Evolutionary conservation across 2,888 invertebrate genomes (phyloP).

Genomic region (Euspilapteryx auroguttella): DNA sequence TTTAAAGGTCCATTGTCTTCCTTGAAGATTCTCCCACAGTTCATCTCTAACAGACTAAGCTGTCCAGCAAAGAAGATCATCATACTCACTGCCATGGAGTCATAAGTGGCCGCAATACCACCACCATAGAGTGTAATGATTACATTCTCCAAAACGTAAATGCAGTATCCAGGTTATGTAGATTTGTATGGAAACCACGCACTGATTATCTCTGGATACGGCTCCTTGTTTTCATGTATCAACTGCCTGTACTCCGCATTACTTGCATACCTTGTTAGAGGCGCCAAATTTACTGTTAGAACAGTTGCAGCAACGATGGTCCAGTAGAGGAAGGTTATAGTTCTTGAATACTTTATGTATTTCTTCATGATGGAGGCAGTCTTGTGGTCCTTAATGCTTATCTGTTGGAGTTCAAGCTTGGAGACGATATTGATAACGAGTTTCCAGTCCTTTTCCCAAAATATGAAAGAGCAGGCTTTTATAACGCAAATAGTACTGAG

Average conservation of each 20-base stretch:
- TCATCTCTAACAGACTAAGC: slow-evolving; percentile 23
- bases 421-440: slow-evolving; percentile 23
- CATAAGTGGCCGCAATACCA: slow-evolving; percentile 35
- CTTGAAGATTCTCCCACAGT: slow-evolving; percentile 26
- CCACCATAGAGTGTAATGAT: slow-evolving; percentile 36
- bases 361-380: slow-evolving; percentile 16
- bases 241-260: slow-evolving; percentile 14
- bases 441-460: slow-evolving; percentile 28
- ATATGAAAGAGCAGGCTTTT: slow-evolving; percentile 28
- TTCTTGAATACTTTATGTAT: slow-evolving; percentile 30
- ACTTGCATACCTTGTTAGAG: slow-evolving; percentile 20
- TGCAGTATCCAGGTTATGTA: slow-evolving; percentile 25
- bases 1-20: slow-evolving; percentile 12
- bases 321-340: slow-evolving; percentile 32
- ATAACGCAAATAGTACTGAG: slow-evolving; percentile 31
- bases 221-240: slow-evolving; percentile 17
- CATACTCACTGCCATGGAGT: slow-evolving; percentile 32
- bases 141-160: slow-evolving; percentile 19
- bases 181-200: slow-evolving; percentile 38
- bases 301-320: slow-evolving; percentile 26
- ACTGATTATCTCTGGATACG: slow-evolving; percentile 40
- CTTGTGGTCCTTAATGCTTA: slow-evolving; percentile 14
- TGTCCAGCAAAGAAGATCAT: slow-evolving; percentile 45
- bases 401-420: slow-evolving; percentile 19
- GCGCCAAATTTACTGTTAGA: slow-evolving; percentile 26